Evolutionary conservation across 1,140 invertebrate species (phyloP), one percentile per base, ranked within the genome.

Genomic region (Penaeus japonicus): DNA sequence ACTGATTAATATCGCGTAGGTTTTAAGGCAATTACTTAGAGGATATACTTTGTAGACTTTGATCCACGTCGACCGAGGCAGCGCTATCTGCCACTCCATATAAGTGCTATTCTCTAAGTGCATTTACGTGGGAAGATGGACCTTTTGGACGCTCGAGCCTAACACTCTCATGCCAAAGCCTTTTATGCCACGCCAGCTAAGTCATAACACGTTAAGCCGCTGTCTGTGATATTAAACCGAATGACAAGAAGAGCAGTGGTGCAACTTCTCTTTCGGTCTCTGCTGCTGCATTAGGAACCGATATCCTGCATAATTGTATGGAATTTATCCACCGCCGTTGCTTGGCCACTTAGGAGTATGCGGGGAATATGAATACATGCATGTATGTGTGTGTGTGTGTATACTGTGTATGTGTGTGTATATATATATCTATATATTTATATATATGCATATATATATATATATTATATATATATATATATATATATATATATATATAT

Each of bases 21-120:
- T 73, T 73, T 73, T 73, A 73, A 73, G 24, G 70, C 70, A 73
- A 73, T 73, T 73, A 73, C 70, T 73, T 73, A 18, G 70, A 73
- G 70, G 70, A 73, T 73, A 73, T 73, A 73, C 70, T 73, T 73
- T 24, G 70, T 18, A 73, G 70, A 73, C 70, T 73, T 73, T 73
- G 70, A 73, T 73, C 70, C 35, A 47, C 47, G 47, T 7, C 47
- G 47, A 47, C 47, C 47, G 47, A 47, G 47, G 47, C 47, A 47
- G 47, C 47, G 47, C 47, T 73, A 73, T 27, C 70, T 73, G 70
- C 20, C 35, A 73, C 27, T 73, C 70, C 35, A 30, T 73, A 32
- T 27, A 73, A 73, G 70, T 27, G 70, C 35, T 32, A 73, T 73
- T 73, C 27, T 73, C 70, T 73, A 27, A 18, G 27, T 18, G 70